Percentiles rank a stretch among this genome's conserved stretches.
phyloP scores from a whole-genome alignment of 1,140 invertebrate species.

The Pseudomyrmex sp. region DNA sequence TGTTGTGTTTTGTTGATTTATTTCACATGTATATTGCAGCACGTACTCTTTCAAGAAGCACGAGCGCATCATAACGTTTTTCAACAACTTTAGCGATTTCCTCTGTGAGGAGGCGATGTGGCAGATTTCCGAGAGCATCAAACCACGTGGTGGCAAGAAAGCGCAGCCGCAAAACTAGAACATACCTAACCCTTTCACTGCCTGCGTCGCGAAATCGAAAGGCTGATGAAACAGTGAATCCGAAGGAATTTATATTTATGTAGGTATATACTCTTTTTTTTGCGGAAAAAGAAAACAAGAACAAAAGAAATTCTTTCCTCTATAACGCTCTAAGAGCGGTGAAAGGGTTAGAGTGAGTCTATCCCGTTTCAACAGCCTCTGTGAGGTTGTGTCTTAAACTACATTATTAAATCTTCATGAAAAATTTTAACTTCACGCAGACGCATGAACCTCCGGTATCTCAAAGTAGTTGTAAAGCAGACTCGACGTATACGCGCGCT shows the following conservation, averaged over 20 bases:
- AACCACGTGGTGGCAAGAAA: conserved; percentile 92
- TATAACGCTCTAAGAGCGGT: conserved; percentile 63
- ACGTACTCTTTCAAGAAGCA: conserved; percentile 95
- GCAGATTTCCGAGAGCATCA: conserved; percentile 98
- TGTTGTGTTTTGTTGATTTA: conserved; percentile 10
- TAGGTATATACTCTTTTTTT: conserved; percentile 61
- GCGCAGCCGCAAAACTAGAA: conserved; percentile 80
- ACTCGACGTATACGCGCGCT: conserved; percentile 42
- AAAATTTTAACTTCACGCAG: conserved; percentile 63
- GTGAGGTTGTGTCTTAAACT: conserved; percentile 69
- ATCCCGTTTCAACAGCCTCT: conserved; percentile 69
- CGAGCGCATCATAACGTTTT: conserved; percentile 96
- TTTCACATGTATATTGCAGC: conserved; percentile 82
- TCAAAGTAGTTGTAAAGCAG: conserved; percentile 10
- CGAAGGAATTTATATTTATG: conserved; percentile 65
- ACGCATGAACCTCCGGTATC: conserved; percentile 30
- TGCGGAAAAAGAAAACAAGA: conserved; percentile 29
- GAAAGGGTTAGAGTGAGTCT: conserved; percentile 71
- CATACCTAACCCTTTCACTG: conserved; percentile 74
- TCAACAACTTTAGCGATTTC: conserved; percentile 98
- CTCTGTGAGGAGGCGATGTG: conserved; percentile 98
- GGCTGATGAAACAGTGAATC: conserved; percentile 68
- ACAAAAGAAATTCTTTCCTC: conserved; percentile 25
- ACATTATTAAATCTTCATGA: conserved; percentile 38
- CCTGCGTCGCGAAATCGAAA: conserved; percentile 74